Base-by-base conservation (phyloP, 2,797 vertebrate genomes). In the Myioborus melanocephalus region DNA sequence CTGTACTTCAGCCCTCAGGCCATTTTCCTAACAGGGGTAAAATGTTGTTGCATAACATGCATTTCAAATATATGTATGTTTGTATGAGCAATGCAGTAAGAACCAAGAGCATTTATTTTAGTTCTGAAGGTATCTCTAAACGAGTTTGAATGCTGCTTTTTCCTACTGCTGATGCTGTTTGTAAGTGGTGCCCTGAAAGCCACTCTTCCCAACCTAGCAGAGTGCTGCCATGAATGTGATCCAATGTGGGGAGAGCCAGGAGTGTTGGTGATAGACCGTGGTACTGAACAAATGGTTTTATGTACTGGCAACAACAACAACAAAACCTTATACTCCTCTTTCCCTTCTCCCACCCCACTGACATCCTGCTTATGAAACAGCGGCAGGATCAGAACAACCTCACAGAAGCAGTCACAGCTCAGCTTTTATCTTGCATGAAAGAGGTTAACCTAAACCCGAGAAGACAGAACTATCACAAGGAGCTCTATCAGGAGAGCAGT, bases 21-120 rank as follows among this genome's bases (percentile, higher is more conserved):
- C 39, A 39, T 77, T 79, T 87, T 79, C 35, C 18, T 92, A 35
- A 35, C 2, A 64, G 15, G 0, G 0, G 7, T 10, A 24, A 56
- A n/a, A 57, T 7, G 5, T 12, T 63, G n/a, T 79, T 81, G 10
- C 26, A 9, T 46, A 78, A 77, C 1, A 1, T 12, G 16, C 32
- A 43, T 76, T 41, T 41, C 35, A 77, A 59, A 49, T n/a, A 24
- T 0, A 0, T 41, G 39, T 12, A 14, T 1, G 1, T 78, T 71
- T 90, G 27, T 17, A 14, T n/a, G 3, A 90, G 19, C 9, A 60
- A 46, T 14, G 44, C 34, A 44, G 32, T 34, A 30, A 27, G 49
- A 50, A 4, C 6, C 22, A 53, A 16, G 60, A 77, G 39, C 0
- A 0, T 1, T 78, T 60, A 15, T 49, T 80, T 84, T 53, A 24